phyloP scores from a whole-genome alignment of 2,888 invertebrate genomes.

The Arctia plantaginis region DNA sequence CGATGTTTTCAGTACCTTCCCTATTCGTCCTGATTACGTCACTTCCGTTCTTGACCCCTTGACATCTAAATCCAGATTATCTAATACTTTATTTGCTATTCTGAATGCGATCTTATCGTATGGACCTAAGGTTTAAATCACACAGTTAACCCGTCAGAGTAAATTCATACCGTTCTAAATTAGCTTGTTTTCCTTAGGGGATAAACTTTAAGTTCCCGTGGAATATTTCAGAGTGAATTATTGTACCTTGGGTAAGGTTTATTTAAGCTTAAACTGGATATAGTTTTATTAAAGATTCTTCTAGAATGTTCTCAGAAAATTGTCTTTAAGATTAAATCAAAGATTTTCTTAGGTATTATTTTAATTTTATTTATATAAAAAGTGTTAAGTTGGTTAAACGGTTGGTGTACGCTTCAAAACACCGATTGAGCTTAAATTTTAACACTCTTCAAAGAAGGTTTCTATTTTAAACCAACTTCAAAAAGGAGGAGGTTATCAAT shows the following conservation, averaged over 20 bases:
- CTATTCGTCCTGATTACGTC: slow-evolving; percentile 58
- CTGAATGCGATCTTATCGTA: slow-evolving; percentile 1
- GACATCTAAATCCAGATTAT: slow-evolving; percentile 37
- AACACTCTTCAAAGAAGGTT: too few relatives aligned
- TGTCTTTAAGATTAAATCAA: too few relatives aligned
- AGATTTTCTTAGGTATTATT: too few relatives aligned
- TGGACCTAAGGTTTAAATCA: neutral
- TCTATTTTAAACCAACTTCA: too few relatives aligned
- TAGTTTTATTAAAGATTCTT: neutral
- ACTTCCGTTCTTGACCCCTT: slow-evolving; percentile 56
- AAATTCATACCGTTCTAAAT: neutral
- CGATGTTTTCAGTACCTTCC: slow-evolving; percentile 35
- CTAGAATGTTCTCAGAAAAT: neutral
- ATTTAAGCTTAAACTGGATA: neutral
- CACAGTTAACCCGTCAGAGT: neutral
- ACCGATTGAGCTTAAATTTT: too few relatives aligned
- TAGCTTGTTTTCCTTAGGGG: neutral
- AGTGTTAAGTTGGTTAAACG: too few relatives aligned
- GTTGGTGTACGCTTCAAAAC: too few relatives aligned
- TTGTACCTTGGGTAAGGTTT: neutral
- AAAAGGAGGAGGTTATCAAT: too few relatives aligned
- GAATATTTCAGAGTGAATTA: neutral
- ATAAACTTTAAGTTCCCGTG: slow-evolving; percentile 13
- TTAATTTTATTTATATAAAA: too few relatives aligned
- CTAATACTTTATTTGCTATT: slow-evolving; percentile 27